phyloP scores from a whole-genome alignment of 1,140 invertebrate genomes.

The Atta colombica region DNA sequence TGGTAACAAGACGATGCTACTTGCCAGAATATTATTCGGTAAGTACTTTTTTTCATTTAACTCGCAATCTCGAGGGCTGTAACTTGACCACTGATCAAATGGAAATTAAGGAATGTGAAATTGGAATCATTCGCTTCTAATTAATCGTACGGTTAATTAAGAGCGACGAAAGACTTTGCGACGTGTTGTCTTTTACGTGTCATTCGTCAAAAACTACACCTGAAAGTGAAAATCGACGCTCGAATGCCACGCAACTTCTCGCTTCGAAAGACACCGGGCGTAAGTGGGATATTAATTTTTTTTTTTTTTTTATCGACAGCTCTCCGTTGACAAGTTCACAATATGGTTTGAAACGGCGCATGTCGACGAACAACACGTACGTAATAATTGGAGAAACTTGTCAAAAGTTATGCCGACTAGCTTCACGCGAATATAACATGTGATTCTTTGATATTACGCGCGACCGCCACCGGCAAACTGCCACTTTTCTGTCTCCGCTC shows the following conservation, averaged over 20 bases:
- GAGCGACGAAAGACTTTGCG: not conserved
- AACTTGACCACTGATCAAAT: too few species aligned
- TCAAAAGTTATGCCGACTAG: slow-evolving; percentile 50
- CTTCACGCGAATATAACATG: slow-evolving; percentile 43
- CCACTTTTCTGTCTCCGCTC: not conserved
- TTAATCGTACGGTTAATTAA: not conserved
- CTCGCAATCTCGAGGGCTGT: too few species aligned
- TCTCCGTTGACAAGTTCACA: slow-evolving; percentile 32
- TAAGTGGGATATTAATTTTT: slow-evolving; percentile 12
- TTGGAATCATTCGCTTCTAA: too few species aligned
- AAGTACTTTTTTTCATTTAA: not conserved
- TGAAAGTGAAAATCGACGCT: not conserved
- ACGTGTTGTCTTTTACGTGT: not conserved
- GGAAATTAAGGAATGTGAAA: too few species aligned
- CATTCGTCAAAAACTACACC: not conserved
- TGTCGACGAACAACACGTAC: slow-evolving; percentile 4
- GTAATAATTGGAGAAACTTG: slow-evolving; percentile 54
- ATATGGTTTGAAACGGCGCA: slow-evolving; percentile 26
- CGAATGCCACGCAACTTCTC: not conserved
- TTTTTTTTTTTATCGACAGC: slow-evolving; percentile 32
- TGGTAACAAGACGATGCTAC: not conserved
- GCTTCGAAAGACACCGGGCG: not conserved
- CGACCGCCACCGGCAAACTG: slow-evolving; percentile 10
- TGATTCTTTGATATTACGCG: slow-evolving; percentile 46
- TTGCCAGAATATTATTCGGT: not conserved